Percentiles rank a stretch among this genome's conserved stretches.
phyloP scores from a whole-genome alignment of 2,888 invertebrate genomes.

The Bimastos eiseni region DNA sequence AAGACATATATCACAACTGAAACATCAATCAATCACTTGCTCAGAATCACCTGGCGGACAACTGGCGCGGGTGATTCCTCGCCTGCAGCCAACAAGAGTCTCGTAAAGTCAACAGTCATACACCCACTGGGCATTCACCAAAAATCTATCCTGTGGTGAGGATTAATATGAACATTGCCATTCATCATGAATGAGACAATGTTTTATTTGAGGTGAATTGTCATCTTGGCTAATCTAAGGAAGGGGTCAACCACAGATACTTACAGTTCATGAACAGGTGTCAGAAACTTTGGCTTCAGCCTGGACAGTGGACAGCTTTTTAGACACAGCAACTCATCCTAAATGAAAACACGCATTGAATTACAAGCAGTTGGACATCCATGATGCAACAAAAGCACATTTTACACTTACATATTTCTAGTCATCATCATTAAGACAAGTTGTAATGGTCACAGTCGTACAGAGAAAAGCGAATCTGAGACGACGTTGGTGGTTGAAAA shows the following conservation, averaged over 20 bases:
- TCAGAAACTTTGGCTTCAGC: background rate
- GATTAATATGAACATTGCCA: background rate
- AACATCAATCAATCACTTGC: background rate
- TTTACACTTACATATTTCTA: background rate
- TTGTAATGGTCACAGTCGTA: too few species aligned
- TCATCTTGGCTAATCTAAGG: background rate
- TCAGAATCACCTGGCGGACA: background rate
- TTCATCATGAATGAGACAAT: background rate
- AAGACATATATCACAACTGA: background rate
- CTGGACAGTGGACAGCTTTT: background rate
- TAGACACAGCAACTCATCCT: slow-evolving; percentile 1
- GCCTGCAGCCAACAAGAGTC: background rate
- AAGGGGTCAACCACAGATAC: background rate
- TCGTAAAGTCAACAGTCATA: background rate
- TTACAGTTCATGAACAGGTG: background rate
- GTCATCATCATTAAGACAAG: too few species aligned
- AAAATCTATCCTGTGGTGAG: background rate
- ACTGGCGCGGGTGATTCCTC: background rate
- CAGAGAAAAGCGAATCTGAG: too few species aligned
- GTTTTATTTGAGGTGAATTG: background rate
- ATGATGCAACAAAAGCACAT: background rate
- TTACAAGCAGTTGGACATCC: background rate
- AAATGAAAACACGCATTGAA: background rate
- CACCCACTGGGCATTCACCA: background rate
- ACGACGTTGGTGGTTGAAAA: too few species aligned